Percentiles rank a stretch among this genome's conserved stretches.
Evolutionary conservation across 2,797 vertebrate genomes (phyloP).

Genomic region (Ispidina lecontei): DNA sequence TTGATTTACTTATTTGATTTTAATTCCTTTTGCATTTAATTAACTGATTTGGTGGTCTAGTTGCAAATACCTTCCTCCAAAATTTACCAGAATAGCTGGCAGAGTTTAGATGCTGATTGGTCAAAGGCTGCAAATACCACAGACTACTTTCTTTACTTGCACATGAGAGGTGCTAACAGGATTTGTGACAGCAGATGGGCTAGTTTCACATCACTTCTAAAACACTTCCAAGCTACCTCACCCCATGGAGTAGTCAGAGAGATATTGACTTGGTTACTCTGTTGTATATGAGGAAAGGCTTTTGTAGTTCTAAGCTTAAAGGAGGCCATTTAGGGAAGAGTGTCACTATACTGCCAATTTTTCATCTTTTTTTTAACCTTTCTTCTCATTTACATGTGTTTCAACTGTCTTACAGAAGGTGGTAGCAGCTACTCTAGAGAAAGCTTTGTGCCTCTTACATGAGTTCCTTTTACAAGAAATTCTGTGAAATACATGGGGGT

Average conservation of each 20-base stretch:
- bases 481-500: neutral
- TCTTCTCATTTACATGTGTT: conserved; percentile 56
- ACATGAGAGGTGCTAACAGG: neutral
- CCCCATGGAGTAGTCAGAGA: neutral
- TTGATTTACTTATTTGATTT: neutral
- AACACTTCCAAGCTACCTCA: conserved; percentile 4
- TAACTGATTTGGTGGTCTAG: neutral
- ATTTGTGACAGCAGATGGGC: neutral
- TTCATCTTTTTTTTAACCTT: neutral
- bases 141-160: neutral
- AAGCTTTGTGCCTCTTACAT: neutral
- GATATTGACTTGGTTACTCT: neutral
- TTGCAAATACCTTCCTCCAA: neutral
- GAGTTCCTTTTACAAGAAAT: neutral
- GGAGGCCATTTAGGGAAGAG: neutral
- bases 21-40: too few species aligned
- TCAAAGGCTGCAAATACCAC: neutral
- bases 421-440: conserved; percentile 63
- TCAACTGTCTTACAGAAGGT: conserved; percentile 67
- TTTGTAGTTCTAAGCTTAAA: neutral
- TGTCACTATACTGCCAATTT: neutral
- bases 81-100: neutral
- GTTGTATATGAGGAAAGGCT: neutral
- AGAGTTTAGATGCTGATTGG: neutral
- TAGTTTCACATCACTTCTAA: neutral